Conservation (phyloP, 2,113 vertebrate genomes). For the Caretta caretta region DNA sequence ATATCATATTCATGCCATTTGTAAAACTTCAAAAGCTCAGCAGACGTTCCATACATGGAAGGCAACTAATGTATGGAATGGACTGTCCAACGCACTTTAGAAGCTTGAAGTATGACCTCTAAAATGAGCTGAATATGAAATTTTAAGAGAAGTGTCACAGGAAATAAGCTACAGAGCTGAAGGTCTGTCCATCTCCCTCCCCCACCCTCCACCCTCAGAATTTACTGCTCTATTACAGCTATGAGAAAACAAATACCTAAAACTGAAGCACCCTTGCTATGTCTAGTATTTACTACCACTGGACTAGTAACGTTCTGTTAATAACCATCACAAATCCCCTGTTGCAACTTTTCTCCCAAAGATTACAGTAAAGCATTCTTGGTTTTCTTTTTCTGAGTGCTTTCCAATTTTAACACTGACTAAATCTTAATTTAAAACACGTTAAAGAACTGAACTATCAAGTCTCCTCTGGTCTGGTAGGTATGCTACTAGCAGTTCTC, state of each 20-base stretch:
- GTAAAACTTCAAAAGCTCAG: neutral
- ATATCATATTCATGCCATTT: neutral
- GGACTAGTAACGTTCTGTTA: neutral
- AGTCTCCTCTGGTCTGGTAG: neutral
- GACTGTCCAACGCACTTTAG: neutral
- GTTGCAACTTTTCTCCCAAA: neutral
- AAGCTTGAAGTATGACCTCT: neutral
- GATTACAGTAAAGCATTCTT: neutral
- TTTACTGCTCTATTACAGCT: neutral
- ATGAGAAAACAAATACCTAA: neutral
- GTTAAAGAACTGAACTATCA: neutral
- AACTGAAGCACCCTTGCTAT: neutral
- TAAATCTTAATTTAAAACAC: neutral
- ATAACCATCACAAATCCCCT: accelerated
- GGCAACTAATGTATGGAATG: neutral
- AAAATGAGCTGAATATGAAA: neutral
- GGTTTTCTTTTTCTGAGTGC: neutral
- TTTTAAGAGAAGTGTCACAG: neutral
- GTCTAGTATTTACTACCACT: neutral
- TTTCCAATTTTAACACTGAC: neutral
- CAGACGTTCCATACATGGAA: neutral
- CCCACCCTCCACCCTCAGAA: neutral
- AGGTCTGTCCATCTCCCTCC: neutral
- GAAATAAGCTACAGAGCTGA: neutral
- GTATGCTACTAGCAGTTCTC: neutral